A percentile compares a stretch with the other conserved stretches of the same genome.
Conservation (phyloP, 2,113 vertebrate genomes). For the Amphiprion ocellaris region DNA sequence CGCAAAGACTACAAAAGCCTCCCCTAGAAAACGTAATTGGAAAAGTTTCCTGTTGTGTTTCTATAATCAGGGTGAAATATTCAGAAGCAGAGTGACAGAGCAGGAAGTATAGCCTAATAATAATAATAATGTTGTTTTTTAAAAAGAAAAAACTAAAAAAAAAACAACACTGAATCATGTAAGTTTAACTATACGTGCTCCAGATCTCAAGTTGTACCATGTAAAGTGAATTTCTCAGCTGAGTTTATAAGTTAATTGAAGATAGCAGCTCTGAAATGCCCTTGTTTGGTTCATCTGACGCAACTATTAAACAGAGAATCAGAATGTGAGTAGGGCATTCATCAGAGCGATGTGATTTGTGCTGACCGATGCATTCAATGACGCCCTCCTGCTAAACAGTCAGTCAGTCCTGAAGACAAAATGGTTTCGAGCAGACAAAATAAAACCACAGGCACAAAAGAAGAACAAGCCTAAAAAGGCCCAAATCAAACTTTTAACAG, state of each 20-base stretch:
- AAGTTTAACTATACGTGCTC: conserved; percentile 3
- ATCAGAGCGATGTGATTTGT: conserved; percentile 10
- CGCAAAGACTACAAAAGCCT: conserved; percentile 33
- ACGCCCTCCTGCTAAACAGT: conserved; percentile 29
- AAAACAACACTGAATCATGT: not conserved
- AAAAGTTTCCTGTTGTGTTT: conserved; percentile 59
- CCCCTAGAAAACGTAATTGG: conserved; percentile 55
- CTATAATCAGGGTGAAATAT: conserved; percentile 44
- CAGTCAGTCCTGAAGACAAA: conserved; percentile 44
- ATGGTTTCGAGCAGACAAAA: conserved; percentile 17
- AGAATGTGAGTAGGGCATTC: conserved; percentile 13
- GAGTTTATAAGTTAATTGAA: conserved; percentile 21
- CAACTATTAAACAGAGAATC: conserved; percentile 26
- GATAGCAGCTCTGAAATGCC: conserved; percentile 1
- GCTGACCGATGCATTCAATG: conserved; percentile 29
- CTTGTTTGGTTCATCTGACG: conserved; percentile 19
- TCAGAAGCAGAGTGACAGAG: conserved; percentile 10
- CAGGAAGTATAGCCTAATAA: conserved; percentile 4
- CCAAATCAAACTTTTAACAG: conserved; percentile 54
- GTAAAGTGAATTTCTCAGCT: not conserved
- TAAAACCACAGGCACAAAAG: conserved; percentile 18
- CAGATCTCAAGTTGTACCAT: conserved; percentile 8
- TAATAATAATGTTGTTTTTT: not conserved
- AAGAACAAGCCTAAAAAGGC: not conserved
- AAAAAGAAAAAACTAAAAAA: not conserved